A percentile compares a stretch with the other conserved stretches of the same genome.
phyloP scores from a whole-genome alignment of 2,797 vertebrate genomes.

The Cossypha caffra region DNA sequence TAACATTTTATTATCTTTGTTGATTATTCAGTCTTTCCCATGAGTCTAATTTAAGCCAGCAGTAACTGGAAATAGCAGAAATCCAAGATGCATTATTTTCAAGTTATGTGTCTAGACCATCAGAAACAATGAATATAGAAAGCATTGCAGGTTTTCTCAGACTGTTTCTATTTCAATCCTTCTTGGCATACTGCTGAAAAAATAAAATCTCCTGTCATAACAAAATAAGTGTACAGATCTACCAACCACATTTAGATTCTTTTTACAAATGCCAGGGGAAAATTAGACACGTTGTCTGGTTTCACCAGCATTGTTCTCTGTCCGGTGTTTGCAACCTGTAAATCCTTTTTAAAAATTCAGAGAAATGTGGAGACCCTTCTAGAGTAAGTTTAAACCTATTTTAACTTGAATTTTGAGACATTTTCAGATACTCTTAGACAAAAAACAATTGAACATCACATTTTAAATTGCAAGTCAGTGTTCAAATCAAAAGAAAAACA shows the following conservation, averaged over 20 bases:
- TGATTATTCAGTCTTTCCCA: neutral
- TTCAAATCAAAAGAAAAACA: neutral
- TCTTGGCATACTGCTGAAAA: neutral
- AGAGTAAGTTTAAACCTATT: neutral
- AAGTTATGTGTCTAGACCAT: neutral
- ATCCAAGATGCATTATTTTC: neutral
- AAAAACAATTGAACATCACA: neutral
- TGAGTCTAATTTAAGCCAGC: neutral
- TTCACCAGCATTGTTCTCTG: neutral
- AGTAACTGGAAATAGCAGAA: neutral
- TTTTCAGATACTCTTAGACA: neutral
- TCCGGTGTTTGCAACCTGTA: neutral
- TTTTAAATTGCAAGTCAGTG: neutral
- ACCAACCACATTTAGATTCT: neutral
- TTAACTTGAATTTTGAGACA: neutral
- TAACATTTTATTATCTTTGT: neutral
- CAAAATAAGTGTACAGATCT: neutral
- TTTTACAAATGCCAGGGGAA: neutral
- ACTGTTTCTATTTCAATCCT: neutral
- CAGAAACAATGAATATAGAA: neutral
- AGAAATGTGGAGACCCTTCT: neutral
- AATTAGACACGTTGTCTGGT: neutral
- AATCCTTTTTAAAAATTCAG: neutral
- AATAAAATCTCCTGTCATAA: neutral
- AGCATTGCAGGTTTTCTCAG: neutral